Evolutionary conservation across 1,140 invertebrate species (phyloP).

Genomic region (Drosophila novamexicana): DNA sequence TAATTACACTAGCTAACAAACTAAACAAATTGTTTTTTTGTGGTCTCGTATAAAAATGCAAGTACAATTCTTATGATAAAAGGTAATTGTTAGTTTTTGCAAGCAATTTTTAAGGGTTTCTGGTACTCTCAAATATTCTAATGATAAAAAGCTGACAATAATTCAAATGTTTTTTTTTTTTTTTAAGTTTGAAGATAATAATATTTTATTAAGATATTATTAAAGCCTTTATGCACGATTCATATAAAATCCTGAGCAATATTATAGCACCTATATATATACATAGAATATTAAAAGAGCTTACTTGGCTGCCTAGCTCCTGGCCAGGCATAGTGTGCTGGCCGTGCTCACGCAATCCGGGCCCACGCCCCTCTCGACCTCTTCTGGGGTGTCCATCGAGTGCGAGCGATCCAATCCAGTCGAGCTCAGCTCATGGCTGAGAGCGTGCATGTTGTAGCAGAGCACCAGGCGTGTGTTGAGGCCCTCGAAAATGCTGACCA

Average conservation of each 20-base stretch:
- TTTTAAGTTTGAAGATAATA: too few relatives aligned
- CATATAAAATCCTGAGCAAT: too few relatives aligned
- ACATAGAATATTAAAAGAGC: neutral
- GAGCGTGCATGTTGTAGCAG: slow-evolving; percentile 89
- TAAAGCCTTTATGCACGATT: too few relatives aligned
- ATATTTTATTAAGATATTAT: too few relatives aligned
- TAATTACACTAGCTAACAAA: neutral
- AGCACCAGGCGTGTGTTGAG: slow-evolving; percentile 89
- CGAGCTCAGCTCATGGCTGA: slow-evolving; percentile 88
- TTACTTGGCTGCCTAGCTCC: neutral
- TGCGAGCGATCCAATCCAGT: slow-evolving; percentile 3
- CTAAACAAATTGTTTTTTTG: neutral
- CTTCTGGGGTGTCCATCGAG: slow-evolving; percentile 60
- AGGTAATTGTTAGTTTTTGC: too few relatives aligned
- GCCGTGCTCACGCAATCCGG: slow-evolving; percentile 64
- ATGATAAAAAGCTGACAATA: too few relatives aligned
- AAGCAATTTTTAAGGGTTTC: too few relatives aligned
- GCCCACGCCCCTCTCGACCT: slow-evolving; percentile 25
- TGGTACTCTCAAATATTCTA: too few relatives aligned
- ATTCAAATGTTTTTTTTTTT: too few relatives aligned
- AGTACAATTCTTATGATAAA: too few relatives aligned
- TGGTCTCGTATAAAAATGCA: too few relatives aligned
- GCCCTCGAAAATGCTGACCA: slow-evolving; percentile 91
- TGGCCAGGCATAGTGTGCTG: slow-evolving; percentile 51
- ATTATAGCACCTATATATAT: neutral